Evolutionary conservation across 2,797 vertebrate genomes (phyloP).

Genomic region (Varecia variegata): DNA sequence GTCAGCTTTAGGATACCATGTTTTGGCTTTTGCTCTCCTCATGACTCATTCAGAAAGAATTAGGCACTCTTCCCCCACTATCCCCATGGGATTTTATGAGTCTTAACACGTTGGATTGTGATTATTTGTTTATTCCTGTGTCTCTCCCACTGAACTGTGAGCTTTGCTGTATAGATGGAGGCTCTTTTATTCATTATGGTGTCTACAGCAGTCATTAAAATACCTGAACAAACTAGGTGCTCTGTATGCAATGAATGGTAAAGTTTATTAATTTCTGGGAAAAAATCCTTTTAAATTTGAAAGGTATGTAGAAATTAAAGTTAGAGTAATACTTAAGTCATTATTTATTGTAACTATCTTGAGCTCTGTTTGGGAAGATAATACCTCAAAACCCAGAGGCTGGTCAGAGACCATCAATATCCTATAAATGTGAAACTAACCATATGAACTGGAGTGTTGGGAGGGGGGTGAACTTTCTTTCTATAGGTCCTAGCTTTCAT

Average conservation of each 20-base stretch:
- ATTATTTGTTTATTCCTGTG: not conserved
- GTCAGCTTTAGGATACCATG: not conserved
- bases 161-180: not conserved
- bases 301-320: not conserved
- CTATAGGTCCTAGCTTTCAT: not conserved
- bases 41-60: not conserved
- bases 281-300: conserved; percentile 1
- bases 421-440: not conserved
- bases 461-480: not conserved
- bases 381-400: not conserved
- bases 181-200: not conserved
- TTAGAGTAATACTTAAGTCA: not conserved
- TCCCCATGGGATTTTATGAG: not conserved
- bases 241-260: not conserved
- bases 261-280: not conserved
- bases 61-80: not conserved
- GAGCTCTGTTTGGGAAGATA: not conserved
- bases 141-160: not conserved
- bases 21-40: not conserved
- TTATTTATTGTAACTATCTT: not conserved
- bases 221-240: not conserved
- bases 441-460: not conserved
- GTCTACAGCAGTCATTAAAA: not conserved
- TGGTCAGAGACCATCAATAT: not conserved
- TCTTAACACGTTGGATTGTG: not conserved